Conservation (phyloP, 2,888 invertebrate genomes). For the Gandaritis pyraliata region DNA sequence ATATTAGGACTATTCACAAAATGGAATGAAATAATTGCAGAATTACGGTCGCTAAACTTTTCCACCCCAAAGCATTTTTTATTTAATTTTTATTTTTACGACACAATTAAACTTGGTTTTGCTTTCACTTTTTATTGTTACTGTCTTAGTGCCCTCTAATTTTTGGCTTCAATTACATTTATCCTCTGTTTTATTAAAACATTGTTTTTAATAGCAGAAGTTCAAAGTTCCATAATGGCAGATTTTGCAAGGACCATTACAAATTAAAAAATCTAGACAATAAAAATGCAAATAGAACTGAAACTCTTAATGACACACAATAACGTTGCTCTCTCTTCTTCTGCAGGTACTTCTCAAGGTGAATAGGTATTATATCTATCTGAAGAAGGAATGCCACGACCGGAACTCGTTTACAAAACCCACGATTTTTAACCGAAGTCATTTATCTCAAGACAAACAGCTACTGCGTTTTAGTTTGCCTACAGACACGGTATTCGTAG, state of each 20-base stretch:
- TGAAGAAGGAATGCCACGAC: conserved; percentile 76
- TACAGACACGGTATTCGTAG: conserved; percentile 47
- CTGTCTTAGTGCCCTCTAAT: conserved; percentile 81
- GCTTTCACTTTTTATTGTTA: conserved; percentile 84
- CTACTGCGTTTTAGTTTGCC: conserved; percentile 82
- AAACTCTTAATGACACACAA: conserved; percentile 43
- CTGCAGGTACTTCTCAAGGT: conserved; percentile 84
- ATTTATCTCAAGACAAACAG: conserved; percentile 84
- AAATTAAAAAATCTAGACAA: conserved; percentile 11
- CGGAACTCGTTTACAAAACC: conserved; percentile 80
- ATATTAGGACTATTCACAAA: conserved; percentile 59
- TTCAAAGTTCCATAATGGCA: conserved; percentile 39
- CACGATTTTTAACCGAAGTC: conserved; percentile 80
- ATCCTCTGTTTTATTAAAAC: conserved; percentile 75
- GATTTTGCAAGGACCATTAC: conserved; percentile 39
- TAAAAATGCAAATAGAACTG: conserved; percentile 26
- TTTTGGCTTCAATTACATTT: conserved; percentile 81
- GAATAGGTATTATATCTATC: conserved; percentile 82
- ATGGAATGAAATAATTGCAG: conserved; percentile 76
- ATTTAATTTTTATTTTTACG: conserved; percentile 84
- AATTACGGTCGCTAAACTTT: conserved; percentile 77
- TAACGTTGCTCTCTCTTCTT: conserved; percentile 80
- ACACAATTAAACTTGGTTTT: conserved; percentile 82
- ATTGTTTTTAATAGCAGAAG: conserved; percentile 74
- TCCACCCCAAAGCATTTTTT: conserved; percentile 79